These are phyloP conservation scores for Manis javanica DNA, from an alignment of 2,797 vertebrate genomes.

Conservation along the genomic window DNA sequence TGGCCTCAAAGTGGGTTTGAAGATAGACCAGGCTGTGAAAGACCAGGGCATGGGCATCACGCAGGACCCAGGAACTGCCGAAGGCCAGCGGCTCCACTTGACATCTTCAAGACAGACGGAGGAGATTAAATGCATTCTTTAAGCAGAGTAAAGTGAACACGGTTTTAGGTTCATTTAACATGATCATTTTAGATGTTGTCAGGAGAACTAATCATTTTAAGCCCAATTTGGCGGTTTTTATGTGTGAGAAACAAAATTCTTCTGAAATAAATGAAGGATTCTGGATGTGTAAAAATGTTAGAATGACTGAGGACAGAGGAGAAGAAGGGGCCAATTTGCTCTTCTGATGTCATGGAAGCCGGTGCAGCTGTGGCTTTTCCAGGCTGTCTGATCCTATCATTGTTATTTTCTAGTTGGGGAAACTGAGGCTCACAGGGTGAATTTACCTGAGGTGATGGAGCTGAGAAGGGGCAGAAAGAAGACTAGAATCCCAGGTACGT, in stretches of 20 bases:
- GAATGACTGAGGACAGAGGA: background rate
- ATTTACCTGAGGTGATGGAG: background rate
- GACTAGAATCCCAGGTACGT: background rate
- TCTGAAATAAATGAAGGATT: background rate
- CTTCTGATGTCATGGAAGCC: background rate
- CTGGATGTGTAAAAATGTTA: background rate
- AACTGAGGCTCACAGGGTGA: background rate
- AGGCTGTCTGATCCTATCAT: background rate
- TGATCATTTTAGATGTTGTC: background rate
- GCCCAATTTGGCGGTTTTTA: constrained; percentile 10
- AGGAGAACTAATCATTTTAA: constrained; percentile 28
- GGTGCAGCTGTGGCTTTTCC: background rate
- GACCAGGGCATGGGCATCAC: background rate
- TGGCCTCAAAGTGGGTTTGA: constrained; percentile 4
- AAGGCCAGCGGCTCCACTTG: background rate
- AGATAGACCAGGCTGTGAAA: background rate
- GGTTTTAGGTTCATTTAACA: constrained; percentile 58
- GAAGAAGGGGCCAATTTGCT: background rate
- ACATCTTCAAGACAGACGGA: background rate
- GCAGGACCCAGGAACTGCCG: background rate
- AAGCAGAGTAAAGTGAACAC: background rate
- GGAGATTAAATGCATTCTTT: constrained; percentile 18
- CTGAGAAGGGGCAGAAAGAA: background rate
- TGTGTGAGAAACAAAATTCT: background rate
- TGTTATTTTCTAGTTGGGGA: background rate